Base-by-base conservation (phyloP, 2,888 invertebrate genomes). In the Furcula furcula region DNA sequence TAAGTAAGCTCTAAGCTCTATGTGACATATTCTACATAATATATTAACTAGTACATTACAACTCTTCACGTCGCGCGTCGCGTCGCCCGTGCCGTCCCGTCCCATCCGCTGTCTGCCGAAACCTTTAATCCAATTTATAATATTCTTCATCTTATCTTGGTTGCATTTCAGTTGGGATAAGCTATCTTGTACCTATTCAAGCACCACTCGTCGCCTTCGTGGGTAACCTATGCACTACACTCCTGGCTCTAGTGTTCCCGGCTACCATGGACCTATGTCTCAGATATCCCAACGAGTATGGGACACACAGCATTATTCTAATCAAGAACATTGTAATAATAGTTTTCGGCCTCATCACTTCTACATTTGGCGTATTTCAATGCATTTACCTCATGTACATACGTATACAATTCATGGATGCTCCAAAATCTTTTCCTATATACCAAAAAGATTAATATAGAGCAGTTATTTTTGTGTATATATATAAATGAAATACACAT, bases 131-230 rank as follows among this genome's bases (percentile, higher is more conserved):
- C n/a, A n/a, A n/a, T n/a, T n/a, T n/a, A n/a, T n/a, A n/a, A n/a
- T n/a, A n/a, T n/a, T n/a, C n/a, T n/a, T n/a, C n/a, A n/a, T n/a
- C n/a, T n/a, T n/a, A n/a, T n/a, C n/a, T n/a, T n/a, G n/a, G n/a
- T 15, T 40, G 37, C 20, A 13, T 73, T 77, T 37, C 74, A 83
- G 84, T 82, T 66, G 0, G 55, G 0, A 44, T 79, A n/a, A 54
- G 65, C 29, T 78, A 73, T 41, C 1, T 57, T 0, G 35, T 74
- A 4, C 79, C 80, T 2, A 72, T 72, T 25, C 83, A 82, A 75
- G 77, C 65, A 0, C 72, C 81, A 0, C 66, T 82, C 34, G 70
- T 83, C 1, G 75, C 80, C 0, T 77, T 82, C 31, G 75, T 77
- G 6, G 82, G 82, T 0, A 76, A 70, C 34, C 46, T 81, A 1